Evolutionary conservation across 2,797 vertebrate species (phyloP).

Genomic region (Ambastaia sidthimunki): DNA sequence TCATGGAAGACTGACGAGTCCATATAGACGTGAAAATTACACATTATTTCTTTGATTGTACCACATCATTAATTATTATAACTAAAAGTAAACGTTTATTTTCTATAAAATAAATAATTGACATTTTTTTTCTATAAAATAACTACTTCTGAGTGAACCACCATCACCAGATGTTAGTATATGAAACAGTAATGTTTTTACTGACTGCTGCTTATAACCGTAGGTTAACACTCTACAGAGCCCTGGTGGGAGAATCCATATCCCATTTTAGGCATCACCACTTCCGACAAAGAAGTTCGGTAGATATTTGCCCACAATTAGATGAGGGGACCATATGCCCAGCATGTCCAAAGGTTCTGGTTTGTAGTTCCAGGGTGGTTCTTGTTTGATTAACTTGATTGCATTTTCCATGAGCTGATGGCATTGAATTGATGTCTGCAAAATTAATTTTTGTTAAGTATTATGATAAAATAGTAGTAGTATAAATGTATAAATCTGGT

Average conservation of each 20-base stretch:
- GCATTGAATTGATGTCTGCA: not conserved
- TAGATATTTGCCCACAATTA: slow-evolving; percentile 16
- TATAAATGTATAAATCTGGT: not conserved
- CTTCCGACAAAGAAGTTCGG: not conserved
- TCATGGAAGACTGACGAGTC: too few relatives aligned
- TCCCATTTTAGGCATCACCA: slow-evolving; percentile 26
- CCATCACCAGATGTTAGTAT: not conserved
- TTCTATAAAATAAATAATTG: too few relatives aligned
- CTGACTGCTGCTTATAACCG: not conserved
- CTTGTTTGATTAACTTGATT: not conserved
- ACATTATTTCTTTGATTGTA: not conserved
- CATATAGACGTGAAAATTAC: not conserved
- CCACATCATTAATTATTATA: not conserved
- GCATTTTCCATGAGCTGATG: not conserved
- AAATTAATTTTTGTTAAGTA: not conserved
- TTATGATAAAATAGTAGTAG: not conserved
- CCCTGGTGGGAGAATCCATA: slow-evolving; percentile 26
- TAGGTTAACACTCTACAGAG: slow-evolving; percentile 26
- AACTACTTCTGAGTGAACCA: not conserved
- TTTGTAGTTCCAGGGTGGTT: not conserved
- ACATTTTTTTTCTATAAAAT: not conserved
- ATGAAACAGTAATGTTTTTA: not conserved
- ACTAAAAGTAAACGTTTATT: not conserved
- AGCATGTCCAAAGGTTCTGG: slow-evolving; percentile 32
- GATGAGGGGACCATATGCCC: slow-evolving; percentile 26